Conservation (phyloP, 2,888 invertebrate genomes). For the Agrypnus murinus region DNA sequence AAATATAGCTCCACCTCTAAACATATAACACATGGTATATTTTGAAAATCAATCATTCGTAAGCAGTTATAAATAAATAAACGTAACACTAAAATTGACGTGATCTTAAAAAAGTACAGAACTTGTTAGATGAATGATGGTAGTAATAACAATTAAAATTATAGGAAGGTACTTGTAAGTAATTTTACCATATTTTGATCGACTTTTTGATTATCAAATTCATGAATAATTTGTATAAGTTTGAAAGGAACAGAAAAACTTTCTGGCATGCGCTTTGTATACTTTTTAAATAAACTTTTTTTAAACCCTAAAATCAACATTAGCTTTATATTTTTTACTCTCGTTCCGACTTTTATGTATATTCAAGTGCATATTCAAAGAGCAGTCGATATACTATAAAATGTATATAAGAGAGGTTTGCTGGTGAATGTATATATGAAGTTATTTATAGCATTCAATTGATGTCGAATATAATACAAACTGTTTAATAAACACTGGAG, state of each 20-base stretch:
- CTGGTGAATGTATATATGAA: slow-evolving; percentile 31
- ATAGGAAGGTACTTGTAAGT: too few species aligned
- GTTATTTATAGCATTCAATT: slow-evolving; percentile 45
- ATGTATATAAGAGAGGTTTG: slow-evolving; percentile 30
- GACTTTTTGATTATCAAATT: too few species aligned
- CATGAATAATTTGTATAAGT: too few species aligned
- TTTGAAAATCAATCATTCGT: slow-evolving; percentile 5
- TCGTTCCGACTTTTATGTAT: slow-evolving; percentile 1
- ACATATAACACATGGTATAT: neutral
- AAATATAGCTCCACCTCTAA: neutral
- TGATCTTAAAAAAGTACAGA: neutral
- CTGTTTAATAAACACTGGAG: slow-evolving; percentile 38
- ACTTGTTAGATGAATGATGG: slow-evolving; percentile 7
- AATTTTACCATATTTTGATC: too few species aligned
- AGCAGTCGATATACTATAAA: slow-evolving; percentile 38
- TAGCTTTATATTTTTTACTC: neutral
- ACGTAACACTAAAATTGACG: neutral
- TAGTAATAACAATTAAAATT: neutral
- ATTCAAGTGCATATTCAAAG: slow-evolving; percentile 14
- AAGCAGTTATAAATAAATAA: slow-evolving; percentile 4
- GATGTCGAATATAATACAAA: slow-evolving; percentile 41
- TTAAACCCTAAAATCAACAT: too few species aligned
- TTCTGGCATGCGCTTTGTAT: too few species aligned
- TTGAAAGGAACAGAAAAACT: too few species aligned
- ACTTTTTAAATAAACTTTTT: too few species aligned